A percentile compares a stretch with the other conserved stretches of the same genome.
Conservation (phyloP, 2,113 vertebrate species). For the Hiodon alosoides region DNA sequence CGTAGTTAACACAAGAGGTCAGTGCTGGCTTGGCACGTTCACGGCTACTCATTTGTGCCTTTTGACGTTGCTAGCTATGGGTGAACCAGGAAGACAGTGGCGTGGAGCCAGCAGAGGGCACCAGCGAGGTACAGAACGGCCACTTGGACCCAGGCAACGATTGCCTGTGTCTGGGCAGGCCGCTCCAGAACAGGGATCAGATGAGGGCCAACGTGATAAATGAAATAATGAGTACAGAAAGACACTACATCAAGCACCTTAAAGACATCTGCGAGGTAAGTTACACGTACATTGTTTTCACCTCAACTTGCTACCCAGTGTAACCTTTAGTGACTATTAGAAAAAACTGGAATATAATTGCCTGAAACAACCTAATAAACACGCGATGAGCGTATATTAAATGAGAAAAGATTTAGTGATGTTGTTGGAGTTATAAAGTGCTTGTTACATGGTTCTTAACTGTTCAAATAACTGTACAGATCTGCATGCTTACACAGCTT, state of each 20-base stretch:
- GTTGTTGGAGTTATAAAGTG: no score
- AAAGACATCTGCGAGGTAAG: constrained; percentile 97
- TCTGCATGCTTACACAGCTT: no score
- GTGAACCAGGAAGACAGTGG: constrained; percentile 93
- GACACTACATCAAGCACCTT: constrained; percentile 98
- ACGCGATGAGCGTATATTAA: no score
- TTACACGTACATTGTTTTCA: background rate
- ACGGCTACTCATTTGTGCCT: constrained; percentile 11
- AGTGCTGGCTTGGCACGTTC: background rate
- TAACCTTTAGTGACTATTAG: no score
- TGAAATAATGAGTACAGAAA: constrained; percentile 98
- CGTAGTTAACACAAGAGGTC: background rate
- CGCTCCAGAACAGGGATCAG: constrained; percentile 94
- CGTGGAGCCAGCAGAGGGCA: constrained; percentile 77
- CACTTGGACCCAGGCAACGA: constrained; percentile 90
- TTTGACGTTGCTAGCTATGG: constrained; percentile 76
- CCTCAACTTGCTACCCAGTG: no score
- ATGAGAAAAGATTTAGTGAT: no score
- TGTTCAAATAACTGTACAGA: no score
- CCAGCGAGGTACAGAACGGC: constrained; percentile 93
- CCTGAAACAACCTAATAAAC: no score
- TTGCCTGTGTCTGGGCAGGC: constrained; percentile 90
- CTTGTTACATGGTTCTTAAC: no score
- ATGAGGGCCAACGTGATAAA: constrained; percentile 99
- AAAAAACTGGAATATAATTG: no score